Evolutionary conservation across 2,113 vertebrate genomes (phyloP).

Genomic region (Indri indri): DNA sequence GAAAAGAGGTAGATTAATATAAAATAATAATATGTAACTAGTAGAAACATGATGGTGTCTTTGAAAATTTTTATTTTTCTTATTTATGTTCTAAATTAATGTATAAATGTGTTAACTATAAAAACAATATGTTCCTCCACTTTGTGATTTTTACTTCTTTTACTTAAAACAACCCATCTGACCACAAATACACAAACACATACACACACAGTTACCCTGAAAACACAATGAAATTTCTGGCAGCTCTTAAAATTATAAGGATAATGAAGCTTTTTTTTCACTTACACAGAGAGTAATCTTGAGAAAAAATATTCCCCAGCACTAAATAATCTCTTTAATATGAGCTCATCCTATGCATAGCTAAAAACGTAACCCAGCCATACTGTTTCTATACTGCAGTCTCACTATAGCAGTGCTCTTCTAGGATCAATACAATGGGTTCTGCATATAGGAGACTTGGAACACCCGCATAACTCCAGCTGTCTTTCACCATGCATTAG

Average conservation of each 20-base stretch:
- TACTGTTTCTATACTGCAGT: neutral
- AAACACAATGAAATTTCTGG: neutral
- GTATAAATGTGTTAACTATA: neutral
- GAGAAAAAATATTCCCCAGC: neutral
- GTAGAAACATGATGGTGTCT: neutral
- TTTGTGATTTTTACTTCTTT: neutral
- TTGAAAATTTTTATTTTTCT: neutral
- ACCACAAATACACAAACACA: neutral
- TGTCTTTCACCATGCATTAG: neutral
- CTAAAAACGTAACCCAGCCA: neutral
- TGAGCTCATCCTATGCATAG: neutral
- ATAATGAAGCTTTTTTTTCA: neutral
- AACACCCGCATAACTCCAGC: rapidly evolving
- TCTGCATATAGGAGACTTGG: neutral
- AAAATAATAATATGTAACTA: neutral
- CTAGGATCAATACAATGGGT: neutral
- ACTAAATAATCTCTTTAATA: neutral
- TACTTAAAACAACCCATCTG: neutral
- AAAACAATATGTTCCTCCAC: neutral
- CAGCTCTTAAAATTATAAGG: neutral
- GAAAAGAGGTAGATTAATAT: neutral
- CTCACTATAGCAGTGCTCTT: neutral
- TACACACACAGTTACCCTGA: neutral
- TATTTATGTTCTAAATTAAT: neutral
- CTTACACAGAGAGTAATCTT: neutral